A percentile compares a stretch with the other conserved stretches of the same genome.
Evolutionary conservation across 2,113 vertebrate species (phyloP).

Genomic region (Callopanchax toddi): DNA sequence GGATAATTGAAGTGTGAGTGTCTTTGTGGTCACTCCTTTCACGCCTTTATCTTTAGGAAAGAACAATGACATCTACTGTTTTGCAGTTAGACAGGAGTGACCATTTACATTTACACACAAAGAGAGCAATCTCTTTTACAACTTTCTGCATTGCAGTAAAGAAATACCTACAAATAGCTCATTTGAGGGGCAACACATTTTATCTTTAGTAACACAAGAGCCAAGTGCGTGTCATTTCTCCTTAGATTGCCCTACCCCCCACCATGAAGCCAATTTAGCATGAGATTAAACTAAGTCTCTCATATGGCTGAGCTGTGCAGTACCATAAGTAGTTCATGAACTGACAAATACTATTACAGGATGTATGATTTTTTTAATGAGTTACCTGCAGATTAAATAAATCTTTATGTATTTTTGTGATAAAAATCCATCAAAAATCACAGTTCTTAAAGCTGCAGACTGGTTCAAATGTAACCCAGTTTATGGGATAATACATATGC

Average conservation of each 20-base stretch:
- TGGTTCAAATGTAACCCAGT: not conserved
- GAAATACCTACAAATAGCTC: constrained; percentile 5
- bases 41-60: constrained; percentile 30
- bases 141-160: constrained; percentile 38
- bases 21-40: not conserved
- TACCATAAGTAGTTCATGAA: not conserved
- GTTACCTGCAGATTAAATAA: constrained; percentile 1
- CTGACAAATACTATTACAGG: constrained; percentile 7
- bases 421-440: not conserved
- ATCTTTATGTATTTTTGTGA: not conserved
- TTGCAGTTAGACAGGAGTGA: constrained; percentile 9
- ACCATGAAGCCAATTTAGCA: constrained; percentile 3
- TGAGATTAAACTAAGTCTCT: constrained; percentile 2
- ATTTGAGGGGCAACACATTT: constrained; percentile 29
- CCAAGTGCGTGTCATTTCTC: not conserved
- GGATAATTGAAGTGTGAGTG: not conserved
- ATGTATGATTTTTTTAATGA: not conserved
- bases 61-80: constrained; percentile 76
- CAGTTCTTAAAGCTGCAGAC: not conserved
- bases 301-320: not conserved
- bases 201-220: constrained; percentile 1
- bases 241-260: not conserved
- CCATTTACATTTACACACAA: not conserved
- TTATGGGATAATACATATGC: not conserved
- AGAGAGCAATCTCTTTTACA: constrained; percentile 7